These are phyloP conservation scores for Pachliopta kotzebuea DNA, from an alignment of 2,888 invertebrate genomes.

Conservation along the genomic window DNA sequence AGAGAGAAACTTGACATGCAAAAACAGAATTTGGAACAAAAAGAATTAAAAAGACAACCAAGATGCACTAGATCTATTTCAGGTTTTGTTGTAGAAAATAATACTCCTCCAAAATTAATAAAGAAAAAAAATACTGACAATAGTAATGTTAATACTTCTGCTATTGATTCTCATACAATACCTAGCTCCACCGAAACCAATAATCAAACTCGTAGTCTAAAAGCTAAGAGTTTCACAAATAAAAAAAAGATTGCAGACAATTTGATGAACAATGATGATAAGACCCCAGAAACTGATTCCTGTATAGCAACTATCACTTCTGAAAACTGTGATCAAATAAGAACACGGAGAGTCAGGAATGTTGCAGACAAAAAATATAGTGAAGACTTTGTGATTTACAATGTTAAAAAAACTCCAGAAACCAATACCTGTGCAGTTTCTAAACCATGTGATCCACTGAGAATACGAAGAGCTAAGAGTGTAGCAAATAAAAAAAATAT, in stretches of 20 bases:
- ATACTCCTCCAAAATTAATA: slow-evolving; percentile 16
- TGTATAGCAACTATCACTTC: background rate
- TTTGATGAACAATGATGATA: background rate
- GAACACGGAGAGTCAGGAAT: background rate
- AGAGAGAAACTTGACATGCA: slow-evolving; percentile 60
- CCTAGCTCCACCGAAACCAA: background rate
- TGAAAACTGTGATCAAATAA: background rate
- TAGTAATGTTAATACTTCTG: background rate
- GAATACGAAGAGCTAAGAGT: background rate
- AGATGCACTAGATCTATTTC: slow-evolving; percentile 54
- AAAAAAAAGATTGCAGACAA: background rate
- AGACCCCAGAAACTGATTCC: background rate
- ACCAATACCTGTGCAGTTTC: background rate
- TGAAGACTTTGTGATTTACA: background rate
- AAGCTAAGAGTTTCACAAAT: background rate
- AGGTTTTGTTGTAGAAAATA: slow-evolving; percentile 31
- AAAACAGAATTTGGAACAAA: slow-evolving; percentile 42
- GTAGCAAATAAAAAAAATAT: background rate
- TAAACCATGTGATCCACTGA: background rate
- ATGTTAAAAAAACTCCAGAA: background rate
- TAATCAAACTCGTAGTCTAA: background rate
- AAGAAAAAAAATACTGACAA: slow-evolving; percentile 19
- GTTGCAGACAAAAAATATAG: background rate
- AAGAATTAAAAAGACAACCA: slow-evolving; percentile 35
- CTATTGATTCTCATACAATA: background rate